Evolutionary conservation across 1,140 invertebrate species (phyloP), one percentile per base, ranked within the genome.

Genomic region (Nephila pilipes): DNA sequence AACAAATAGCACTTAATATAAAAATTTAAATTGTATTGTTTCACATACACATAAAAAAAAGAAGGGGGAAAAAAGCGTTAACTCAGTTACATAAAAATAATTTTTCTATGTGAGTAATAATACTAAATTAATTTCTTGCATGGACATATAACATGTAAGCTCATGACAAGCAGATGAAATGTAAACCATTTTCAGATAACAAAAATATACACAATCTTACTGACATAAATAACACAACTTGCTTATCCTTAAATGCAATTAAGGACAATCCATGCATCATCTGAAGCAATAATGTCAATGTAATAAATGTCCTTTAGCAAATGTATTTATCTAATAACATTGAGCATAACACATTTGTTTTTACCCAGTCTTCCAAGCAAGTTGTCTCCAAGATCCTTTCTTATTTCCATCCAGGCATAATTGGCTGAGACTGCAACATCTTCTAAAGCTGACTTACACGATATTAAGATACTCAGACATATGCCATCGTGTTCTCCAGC

Each of bases 381-480:
- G 94, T 96, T 96, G 79, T 97, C 97, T 65, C 97, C 97, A 32
- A 98, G 94, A 14, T 97, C 96, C 94, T 96, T 96, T 22, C 97
- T 96, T 14, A 98, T 95, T 95, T 98, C 97, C 94, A 98, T 97
- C 98, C 98, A 99, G 46, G 97, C 97, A 95, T 98, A 99, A 95
- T 98, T 98, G 92, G 97, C 97, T 95, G 98, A 97, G 8, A 98
- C 96, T 32, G 65, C 91, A 92, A 95, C 97, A 95, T 98, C 97
- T 96, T 98, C 98, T 22, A 98, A 95, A 8, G 97, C 97, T n/a
- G 97, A 96, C 94, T 97, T 96, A 94, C 98, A 98, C 0, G 97
- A 97, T n/a, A 99, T 97, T 2, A 99, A 95, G 20, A 99, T 95
- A 81, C 98, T 98, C 8, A 99, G 95, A 95, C 98, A 98, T 69